Base-by-base conservation (phyloP, 2,888 invertebrate genomes). In the Watsonalla cultraria region DNA sequence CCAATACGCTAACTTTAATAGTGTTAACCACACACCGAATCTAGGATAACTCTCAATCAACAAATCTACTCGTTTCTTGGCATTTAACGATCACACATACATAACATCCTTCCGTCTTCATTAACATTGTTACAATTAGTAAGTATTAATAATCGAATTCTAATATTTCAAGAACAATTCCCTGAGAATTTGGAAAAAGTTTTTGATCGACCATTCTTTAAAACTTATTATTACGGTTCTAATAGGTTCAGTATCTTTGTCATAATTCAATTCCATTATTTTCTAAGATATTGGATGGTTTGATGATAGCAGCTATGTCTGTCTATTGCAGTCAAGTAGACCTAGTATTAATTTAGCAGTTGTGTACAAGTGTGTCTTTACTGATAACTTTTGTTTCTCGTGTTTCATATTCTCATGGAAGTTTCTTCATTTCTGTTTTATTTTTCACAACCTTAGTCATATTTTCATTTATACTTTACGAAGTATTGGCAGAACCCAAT, bases 1-100 rank as follows among this genome's bases (percentile, higher is more conserved):
- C 82, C 77, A 72, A 70, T 72, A 74, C 69, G 62, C 49, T 49
- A 49, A 39, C 37, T 35, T 49, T 49, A 37, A 49, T 14, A 15
- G 37, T 11, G 8, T 37, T 11, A 24, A 5, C 42, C 37, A 49
- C 37, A 37, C 49, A 39, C 39, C 24, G 9, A 37, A 9, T 37
- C 35, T 35, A 48, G n/a, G 13, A 34, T 35, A 35, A 14, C 14
- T 35, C 37, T 49, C 14, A 8, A 9, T 5, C 42, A 6, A 49
- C 37, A 37, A 49, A 49, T 39, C 49, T 49, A 49, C 8, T 42
- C 5, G 11, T 42, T 42, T 42, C 42, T 42, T 42, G 42, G 42
- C 42, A 11, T 2, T 42, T 42, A 11, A 11, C 5, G 11, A 42
- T 11, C 11, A 11, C 11, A 11, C 8, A 42, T 42, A 42, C 8